phyloP scores from a whole-genome alignment of 1,140 invertebrate genomes.

The Drosophila triauraria region DNA sequence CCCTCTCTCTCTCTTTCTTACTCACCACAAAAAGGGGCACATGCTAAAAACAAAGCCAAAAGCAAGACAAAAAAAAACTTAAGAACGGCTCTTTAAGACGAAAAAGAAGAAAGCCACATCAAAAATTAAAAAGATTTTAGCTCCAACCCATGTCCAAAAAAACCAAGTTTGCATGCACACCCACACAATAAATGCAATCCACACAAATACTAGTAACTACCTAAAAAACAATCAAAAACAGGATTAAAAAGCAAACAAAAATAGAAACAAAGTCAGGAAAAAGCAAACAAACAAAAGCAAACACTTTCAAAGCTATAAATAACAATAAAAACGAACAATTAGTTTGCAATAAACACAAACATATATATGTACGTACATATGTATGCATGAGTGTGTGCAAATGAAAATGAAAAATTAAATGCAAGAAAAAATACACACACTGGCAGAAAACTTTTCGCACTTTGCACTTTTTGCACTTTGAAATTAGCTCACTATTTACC shows the following conservation, averaged over 20 bases:
- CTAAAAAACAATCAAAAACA: neutral
- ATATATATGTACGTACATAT: neutral
- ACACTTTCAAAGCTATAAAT: conserved; percentile 7
- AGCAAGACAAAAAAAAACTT: conserved; percentile 59
- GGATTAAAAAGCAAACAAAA: conserved; percentile 4
- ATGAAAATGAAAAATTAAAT: conserved; percentile 16
- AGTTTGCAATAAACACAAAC: conserved; percentile 14
- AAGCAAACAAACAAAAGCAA: conserved; percentile 3
- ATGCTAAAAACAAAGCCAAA: conserved; percentile 77
- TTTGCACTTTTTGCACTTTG: conserved; percentile 48
- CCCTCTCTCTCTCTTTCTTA: conserved; percentile 31
- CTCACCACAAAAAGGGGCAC: conserved; percentile 58
- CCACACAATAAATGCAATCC: neutral
- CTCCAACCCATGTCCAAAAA: neutral
- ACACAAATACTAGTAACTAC: neutral
- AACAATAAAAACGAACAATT: conserved; percentile 7
- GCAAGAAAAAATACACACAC: conserved; percentile 27
- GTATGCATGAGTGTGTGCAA: neutral
- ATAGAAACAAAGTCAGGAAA: neutral
- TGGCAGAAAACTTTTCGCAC: conserved; percentile 34
- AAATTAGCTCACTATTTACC: conserved; percentile 64
- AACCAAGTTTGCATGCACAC: neutral
- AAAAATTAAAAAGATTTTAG: neutral
- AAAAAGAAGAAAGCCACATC: conserved; percentile 7
- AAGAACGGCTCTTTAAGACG: conserved; percentile 48